Base-by-base conservation (phyloP, 2,888 invertebrate species). In the Hirtodrosophila confusa region DNA sequence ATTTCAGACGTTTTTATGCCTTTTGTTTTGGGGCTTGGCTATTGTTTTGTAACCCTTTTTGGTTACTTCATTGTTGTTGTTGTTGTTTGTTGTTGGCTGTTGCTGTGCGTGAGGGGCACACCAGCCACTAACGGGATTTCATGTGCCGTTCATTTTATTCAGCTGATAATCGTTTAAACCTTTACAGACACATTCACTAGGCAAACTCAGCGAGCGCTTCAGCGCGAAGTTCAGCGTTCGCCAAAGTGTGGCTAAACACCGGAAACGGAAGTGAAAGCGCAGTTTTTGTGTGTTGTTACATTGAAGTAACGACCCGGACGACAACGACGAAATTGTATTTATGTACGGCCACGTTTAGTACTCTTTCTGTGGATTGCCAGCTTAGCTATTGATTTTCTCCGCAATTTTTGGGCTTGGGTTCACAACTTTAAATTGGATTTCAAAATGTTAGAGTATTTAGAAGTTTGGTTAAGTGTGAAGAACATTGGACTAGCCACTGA, bases 1-100 rank as follows among this genome's bases (percentile, higher is more conserved):
- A 83, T 86, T 83, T 86, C 71, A 83, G 77, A 86, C 86, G 77
- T 80, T 86, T 83, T 85, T 79, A 83, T 78, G 75, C 76, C 69
- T 67, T 79, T 86, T 79, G 78, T 76, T 78, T 80, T 71, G 69
- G 68, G 51, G 51, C 49, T 43, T 29, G 63, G 56, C 65, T 48
- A 61, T 64, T 78, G 70, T 70, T 77, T 63, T 37, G 63, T 74
- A 66, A 84, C 78, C 78, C 78, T 75, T 80, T 78, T 74, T 27
- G 62, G 56, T 54, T 57, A 47, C 60, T 62, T 50, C 17, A 23
- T 36, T 49, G 51, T 54, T 64, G 41, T 17, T 54, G 50, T 41
- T 60, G 50, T 39, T 53, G 41, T 40, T 61, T 39, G 35, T 27
- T 44, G 45, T 43, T 51, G 33, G 60, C 24, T 45, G 48, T 43